phyloP scores from a whole-genome alignment of 2,888 invertebrate species.

The Notocelia uddmanniana region DNA sequence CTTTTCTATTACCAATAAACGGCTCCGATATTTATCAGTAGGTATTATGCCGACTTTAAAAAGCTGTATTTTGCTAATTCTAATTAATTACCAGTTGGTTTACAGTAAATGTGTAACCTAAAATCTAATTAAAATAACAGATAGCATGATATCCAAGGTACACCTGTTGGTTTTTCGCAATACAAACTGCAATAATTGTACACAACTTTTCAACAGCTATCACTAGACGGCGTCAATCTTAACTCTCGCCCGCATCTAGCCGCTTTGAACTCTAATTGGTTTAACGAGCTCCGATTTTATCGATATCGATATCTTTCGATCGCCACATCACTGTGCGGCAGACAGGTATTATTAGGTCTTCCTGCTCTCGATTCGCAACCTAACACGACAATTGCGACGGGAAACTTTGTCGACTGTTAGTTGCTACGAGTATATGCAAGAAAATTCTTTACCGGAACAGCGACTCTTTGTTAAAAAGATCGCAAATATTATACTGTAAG shows the following conservation, averaged over 20 bases:
- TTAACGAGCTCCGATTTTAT: constrained; percentile 58
- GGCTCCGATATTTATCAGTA: too few species aligned
- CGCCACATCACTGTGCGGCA: constrained; percentile 70
- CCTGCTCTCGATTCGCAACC: constrained; percentile 75
- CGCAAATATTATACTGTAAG: background rate
- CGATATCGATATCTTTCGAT: constrained; percentile 56
- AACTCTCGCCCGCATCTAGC: constrained; percentile 37
- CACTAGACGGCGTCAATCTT: constrained; percentile 40
- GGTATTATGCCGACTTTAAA: too few species aligned
- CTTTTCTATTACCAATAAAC: too few species aligned
- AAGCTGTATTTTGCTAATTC: background rate
- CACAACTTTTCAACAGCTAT: constrained; percentile 24
- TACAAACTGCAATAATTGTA: background rate
- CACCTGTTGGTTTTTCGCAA: constrained; percentile 2
- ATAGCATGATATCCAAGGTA: background rate
- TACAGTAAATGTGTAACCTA: background rate
- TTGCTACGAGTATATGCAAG: background rate
- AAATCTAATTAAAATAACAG: background rate
- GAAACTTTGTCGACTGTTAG: constrained; percentile 28
- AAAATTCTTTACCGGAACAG: background rate
- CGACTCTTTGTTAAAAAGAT: background rate
- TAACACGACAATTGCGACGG: constrained; percentile 67
- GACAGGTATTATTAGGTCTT: constrained; percentile 84
- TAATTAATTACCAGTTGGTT: background rate
- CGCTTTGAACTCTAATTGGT: constrained; percentile 51